Evolutionary conservation across 2,888 invertebrate genomes (phyloP), one percentile per base, ranked within the genome.

Genomic region (Pristionchus arcanus): DNA sequence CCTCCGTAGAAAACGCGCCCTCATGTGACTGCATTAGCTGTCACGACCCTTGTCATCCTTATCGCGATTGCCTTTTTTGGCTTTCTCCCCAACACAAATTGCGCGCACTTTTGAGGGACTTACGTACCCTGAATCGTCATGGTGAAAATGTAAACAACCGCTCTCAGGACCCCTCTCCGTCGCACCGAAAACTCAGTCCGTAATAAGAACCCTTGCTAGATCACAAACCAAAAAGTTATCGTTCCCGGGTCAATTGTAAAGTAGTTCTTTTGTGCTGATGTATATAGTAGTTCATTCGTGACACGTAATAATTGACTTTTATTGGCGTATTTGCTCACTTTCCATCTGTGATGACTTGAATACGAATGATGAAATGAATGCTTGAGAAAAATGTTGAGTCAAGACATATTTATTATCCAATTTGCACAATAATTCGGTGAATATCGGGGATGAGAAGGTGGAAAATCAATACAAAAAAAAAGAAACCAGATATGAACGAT

Each of bases 381-480:
- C 5, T 25, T 42, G 21, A 13, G 21, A 37, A 42, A 77, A 77
- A 42, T 13, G 3, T 2, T 37, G 74, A 49, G 49, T 49, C 49
- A 16, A 49, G 28, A 81, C 81, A 81, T 81, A 81, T 81, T 81
- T 81, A 81, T 81, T 81, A 81, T 81, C 49, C 81, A 81, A 81
- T 81, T 81, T 81, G 81, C 81, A 81, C 81, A 81, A 81, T 49
- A 81, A 49, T 81, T 21, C n/a, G 25, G n/a, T 11, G 53, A 81
- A 71, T 49, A n/a, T 49, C 28, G 49, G 11, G 9, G 49, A 28
- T 16, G 81, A 53, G 53, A 81, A 53, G 21, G 13, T 49, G n/a
- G 71, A 42, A 77, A 77, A 37, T 42, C 34, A 42, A 16, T 53
- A 28, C 21, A 9, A n/a, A 81, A 28, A 81, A 28, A 81, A 25